phyloP scores from a whole-genome alignment of 2,797 vertebrate species.

The Erpetoichthys calabaricus region DNA sequence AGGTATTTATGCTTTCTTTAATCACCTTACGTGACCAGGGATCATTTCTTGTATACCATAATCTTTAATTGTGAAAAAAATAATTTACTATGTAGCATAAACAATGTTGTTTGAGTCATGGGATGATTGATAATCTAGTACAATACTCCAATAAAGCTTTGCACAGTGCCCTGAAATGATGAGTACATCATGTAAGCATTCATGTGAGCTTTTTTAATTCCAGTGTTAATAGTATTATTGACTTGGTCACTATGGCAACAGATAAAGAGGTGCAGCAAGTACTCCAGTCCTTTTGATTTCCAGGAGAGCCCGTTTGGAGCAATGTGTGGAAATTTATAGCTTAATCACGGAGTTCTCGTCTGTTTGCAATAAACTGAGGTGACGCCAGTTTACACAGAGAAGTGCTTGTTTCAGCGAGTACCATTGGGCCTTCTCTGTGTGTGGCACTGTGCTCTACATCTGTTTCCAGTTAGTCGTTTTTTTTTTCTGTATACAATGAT shows the following conservation, averaged over 20 bases:
- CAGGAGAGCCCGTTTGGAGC: slow-evolving; percentile 29
- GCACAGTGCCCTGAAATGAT: too few relatives aligned
- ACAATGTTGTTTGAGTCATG: too few relatives aligned
- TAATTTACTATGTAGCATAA: too few relatives aligned
- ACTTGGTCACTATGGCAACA: slow-evolving; percentile 28
- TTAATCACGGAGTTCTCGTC: slow-evolving; percentile 32
- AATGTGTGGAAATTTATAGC: slow-evolving; percentile 28
- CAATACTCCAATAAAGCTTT: too few relatives aligned
- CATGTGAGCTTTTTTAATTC: slow-evolving; percentile 5
- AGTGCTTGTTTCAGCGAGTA: slow-evolving; percentile 40
- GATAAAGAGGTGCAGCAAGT: slow-evolving; percentile 24
- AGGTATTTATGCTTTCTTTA: too few relatives aligned
- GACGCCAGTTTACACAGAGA: slow-evolving; percentile 47
- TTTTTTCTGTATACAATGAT: slow-evolving; percentile 8
- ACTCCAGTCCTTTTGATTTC: slow-evolving; percentile 26
- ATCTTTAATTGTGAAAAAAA: too few relatives aligned
- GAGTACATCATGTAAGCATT: too few relatives aligned
- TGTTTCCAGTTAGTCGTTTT: slow-evolving; percentile 40
- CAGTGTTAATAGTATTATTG: slow-evolving; percentile 25
- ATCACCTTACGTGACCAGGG: too few relatives aligned
- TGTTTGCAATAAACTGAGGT: slow-evolving; percentile 38
- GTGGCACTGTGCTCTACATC: slow-evolving; percentile 44
- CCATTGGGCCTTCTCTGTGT: slow-evolving; percentile 22
- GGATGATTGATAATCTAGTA: too few relatives aligned
- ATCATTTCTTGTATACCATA: too few relatives aligned